phyloP scores from a whole-genome alignment of 1,140 invertebrate genomes.

The Pseudomyrmex sp. region DNA sequence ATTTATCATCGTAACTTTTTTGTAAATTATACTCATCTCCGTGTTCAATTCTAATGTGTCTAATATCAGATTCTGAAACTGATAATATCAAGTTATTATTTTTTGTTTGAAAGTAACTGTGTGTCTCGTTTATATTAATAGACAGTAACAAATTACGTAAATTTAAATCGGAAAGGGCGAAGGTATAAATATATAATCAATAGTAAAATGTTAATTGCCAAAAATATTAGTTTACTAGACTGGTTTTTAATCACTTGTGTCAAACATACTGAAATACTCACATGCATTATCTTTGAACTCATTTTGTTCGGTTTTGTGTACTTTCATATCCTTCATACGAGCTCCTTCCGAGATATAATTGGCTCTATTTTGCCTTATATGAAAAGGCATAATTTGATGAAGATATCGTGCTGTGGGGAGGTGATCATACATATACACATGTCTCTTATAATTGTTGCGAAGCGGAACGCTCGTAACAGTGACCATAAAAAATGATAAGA shows the following conservation, averaged over 20 bases:
- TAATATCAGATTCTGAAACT: constrained; percentile 40
- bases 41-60: not conserved
- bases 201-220: no score
- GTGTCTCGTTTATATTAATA: not conserved
- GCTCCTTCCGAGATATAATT: constrained; percentile 40
- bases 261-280: constrained; percentile 7
- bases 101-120: not conserved
- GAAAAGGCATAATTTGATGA: constrained; percentile 25
- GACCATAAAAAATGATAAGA: constrained; percentile 64
- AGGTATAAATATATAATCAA: no score
- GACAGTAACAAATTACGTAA: not conserved
- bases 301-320: not conserved
- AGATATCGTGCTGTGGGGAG: constrained; percentile 26
- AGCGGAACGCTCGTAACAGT: constrained; percentile 46
- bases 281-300: constrained; percentile 5
- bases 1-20: not conserved
- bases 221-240: not conserved
- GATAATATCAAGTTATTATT: constrained; percentile 9
- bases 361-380: constrained; percentile 3
- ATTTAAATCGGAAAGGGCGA: not conserved
- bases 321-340: not conserved
- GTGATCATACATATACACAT: not conserved
- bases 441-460: not conserved
- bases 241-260: not conserved
- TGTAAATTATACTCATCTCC: not conserved